A percentile compares a stretch with the other conserved stretches of the same genome.
Evolutionary conservation across 2,888 invertebrate genomes (phyloP).

Genomic region (Cerastis rubricosa): DNA sequence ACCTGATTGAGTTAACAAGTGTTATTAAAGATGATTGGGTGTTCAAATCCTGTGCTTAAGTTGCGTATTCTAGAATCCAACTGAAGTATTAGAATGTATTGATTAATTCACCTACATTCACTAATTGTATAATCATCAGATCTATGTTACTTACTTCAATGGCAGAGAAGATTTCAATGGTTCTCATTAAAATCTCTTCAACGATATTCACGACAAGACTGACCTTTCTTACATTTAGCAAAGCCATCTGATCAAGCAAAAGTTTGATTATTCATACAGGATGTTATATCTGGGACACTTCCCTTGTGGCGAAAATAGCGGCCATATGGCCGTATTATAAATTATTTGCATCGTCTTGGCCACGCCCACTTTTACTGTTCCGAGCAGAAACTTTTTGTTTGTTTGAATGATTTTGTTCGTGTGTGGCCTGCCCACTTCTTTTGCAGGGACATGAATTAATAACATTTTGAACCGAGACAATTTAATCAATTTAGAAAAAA

Average conservation of each 20-base stretch:
- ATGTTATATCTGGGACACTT: conserved; percentile 55
- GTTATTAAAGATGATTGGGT: conserved; percentile 26
- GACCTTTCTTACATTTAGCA: conserved; percentile 14
- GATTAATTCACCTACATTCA: conserved; percentile 17
- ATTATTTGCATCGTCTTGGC: conserved; percentile 25
- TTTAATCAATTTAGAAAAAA: conserved; percentile 29
- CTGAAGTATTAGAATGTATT: background rate
- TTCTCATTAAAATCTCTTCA: conserved; percentile 10
- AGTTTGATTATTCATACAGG: conserved; percentile 35
- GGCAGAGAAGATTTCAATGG: background rate
- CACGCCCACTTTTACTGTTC: conserved; percentile 27
- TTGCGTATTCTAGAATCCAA: conserved; percentile 13
- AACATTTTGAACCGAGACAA: background rate
- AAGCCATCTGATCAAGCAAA: conserved; percentile 7
- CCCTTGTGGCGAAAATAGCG: conserved; percentile 38
- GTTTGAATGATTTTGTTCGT: conserved; percentile 7
- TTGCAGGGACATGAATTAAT: background rate
- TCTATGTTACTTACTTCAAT: conserved; percentile 4
- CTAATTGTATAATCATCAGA: conserved; percentile 7
- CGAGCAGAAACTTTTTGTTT: conserved; percentile 1
- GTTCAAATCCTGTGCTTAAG: background rate
- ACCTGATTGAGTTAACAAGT: conserved; percentile 39
- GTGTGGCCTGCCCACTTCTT: conserved; percentile 10
- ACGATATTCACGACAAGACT: background rate
- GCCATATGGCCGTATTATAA: conserved; percentile 33